phyloP scores from a whole-genome alignment of 2,888 invertebrate species.

The Podabrus alpinus region DNA sequence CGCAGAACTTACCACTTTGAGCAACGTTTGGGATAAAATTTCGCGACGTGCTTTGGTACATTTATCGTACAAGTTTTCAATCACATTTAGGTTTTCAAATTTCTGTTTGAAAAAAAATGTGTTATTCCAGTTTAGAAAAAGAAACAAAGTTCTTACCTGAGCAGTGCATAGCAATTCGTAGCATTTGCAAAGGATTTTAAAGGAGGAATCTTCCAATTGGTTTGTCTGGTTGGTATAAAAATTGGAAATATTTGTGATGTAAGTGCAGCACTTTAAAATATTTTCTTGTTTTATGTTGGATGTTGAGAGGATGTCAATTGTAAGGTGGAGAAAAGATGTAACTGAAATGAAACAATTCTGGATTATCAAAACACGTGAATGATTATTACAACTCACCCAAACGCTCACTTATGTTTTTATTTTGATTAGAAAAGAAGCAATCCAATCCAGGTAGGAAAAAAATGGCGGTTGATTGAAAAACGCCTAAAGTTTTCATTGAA shows the following conservation, averaged over 20 bases:
- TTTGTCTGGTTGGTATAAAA: neutral
- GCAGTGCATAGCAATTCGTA: neutral
- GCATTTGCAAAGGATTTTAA: neutral
- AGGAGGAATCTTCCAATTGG: neutral
- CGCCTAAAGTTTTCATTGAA: neutral
- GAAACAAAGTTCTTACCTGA: neutral
- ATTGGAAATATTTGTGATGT: neutral
- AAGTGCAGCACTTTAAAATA: neutral
- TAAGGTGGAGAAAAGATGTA: neutral
- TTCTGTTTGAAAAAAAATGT: neutral
- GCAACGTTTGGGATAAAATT: neutral
- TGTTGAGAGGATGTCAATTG: neutral
- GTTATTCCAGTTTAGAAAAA: neutral
- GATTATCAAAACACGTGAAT: neutral
- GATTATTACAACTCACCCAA: neutral
- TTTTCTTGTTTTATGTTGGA: neutral
- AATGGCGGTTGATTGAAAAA: neutral
- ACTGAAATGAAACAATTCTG: neutral
- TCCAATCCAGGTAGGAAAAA: neutral
- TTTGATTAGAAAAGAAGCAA: neutral
- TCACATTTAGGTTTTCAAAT: neutral
- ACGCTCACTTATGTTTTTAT: neutral
- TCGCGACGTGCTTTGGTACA: neutral
- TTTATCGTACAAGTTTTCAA: neutral
- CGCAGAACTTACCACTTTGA: constrained; percentile 2